These are phyloP conservation scores for Amyelois transitella DNA, from an alignment of 1,140 invertebrate species.

Conservation along the genomic window DNA sequence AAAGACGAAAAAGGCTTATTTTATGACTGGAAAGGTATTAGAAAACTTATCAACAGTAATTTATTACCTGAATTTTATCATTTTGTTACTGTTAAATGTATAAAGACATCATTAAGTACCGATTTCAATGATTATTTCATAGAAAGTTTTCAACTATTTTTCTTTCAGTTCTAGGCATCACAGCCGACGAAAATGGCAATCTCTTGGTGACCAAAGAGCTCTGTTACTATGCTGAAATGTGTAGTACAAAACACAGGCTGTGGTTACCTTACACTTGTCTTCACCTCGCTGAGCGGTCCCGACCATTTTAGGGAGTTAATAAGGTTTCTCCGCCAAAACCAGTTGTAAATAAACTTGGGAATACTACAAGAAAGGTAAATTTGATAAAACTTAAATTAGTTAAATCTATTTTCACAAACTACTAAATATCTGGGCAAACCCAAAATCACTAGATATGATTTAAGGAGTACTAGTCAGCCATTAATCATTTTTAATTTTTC, in stretches of 20 bases:
- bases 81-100: background rate
- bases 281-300: slow-evolving; percentile 44
- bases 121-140: background rate
- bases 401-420: too few species aligned
- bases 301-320: slow-evolving; percentile 54
- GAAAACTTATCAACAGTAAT: background rate
- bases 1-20: slow-evolving; percentile 59
- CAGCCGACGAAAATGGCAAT: slow-evolving; percentile 30
- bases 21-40: slow-evolving; percentile 53
- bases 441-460: too few species aligned
- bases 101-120: background rate
- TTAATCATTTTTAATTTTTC: too few species aligned
- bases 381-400: background rate
- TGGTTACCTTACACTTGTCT: slow-evolving; percentile 63
- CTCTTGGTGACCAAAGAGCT: slow-evolving; percentile 38
- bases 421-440: too few species aligned
- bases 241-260: slow-evolving; percentile 32
- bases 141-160: background rate
- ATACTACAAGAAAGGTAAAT: slow-evolving; percentile 40
- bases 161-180: slow-evolving; percentile 51
- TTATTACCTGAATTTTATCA: background rate
- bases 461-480: too few species aligned
- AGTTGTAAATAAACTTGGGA: slow-evolving; percentile 16
- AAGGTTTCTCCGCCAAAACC: slow-evolving; percentile 17
- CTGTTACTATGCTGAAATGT: slow-evolving; percentile 59